Base-by-base conservation (phyloP, 2,797 vertebrate species). In the Decapterus maruadsi region DNA sequence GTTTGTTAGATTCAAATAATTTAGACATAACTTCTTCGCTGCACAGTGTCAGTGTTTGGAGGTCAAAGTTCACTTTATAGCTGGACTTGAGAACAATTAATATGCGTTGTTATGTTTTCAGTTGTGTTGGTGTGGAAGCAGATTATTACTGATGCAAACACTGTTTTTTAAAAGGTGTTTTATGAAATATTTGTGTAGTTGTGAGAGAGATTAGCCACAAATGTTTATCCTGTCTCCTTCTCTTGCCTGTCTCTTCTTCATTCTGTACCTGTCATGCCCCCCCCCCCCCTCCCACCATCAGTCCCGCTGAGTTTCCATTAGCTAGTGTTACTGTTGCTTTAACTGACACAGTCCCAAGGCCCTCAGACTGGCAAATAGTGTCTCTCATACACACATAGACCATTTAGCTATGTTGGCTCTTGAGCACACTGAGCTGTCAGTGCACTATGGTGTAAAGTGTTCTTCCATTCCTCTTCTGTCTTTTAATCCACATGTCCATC, bases 381-480 rank as follows among this genome's bases (percentile, higher is more conserved):
- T 46, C 19, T 46, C 17, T 2, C 48, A 57, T 29, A 61, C 26
- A 46, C 42, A 14, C 31, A 29, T 38, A 50, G 26, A 64, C 8
- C 72, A 66, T 71, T 81, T 83, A 76, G 76, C 80, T 74, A 57
- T 67, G 78, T 77, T 76, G 63, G 55, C 80, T 76, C 57, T 67
- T 16, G 66, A 74, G 78, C 68, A 51, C 8, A 43, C 71, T 40
- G 60, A 51, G 66, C 65, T 62, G 65, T 72, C 79, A 72, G 66
- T 17, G 62, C 80, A 64, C 66, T 54, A 19, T 38, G 65, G 58
- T 69, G 66, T 50, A 9, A 69, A 56, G 34, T 56, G 71, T 50
- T 57, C 29, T 20, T 70, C 76, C 58, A 8, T 36, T 65, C 70
- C 43, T 72, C 34, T 62, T 77, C 60, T 48, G 36, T 62, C 73